Evolutionary conservation across 2,888 invertebrate genomes (phyloP), one percentile per base, ranked within the genome.

Genomic region (Mythimna albipuncta): DNA sequence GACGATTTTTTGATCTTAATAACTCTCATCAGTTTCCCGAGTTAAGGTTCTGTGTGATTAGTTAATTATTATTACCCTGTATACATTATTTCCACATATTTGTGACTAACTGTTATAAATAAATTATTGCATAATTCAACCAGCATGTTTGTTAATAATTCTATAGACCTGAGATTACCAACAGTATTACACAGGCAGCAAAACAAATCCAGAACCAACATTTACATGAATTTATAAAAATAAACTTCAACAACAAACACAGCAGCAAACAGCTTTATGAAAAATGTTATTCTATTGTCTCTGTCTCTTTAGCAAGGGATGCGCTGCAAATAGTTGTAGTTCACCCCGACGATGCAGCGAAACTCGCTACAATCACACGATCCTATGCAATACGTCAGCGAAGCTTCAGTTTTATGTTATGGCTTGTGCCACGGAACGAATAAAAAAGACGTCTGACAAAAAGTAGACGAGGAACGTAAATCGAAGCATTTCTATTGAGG

Each of bases 401-500:
- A 74, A 75, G 72, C 64, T 79, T 84, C 79, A 77, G 81, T 88
- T 88, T 87, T 84, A 86, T 85, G 85, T 88, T 89, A 89, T 89
- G 88, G 87, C 87, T 88, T 90, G 89, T 88, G 90, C 86, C 86
- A 87, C 84, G 85, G 87, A 89, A 82, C 73, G 87, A 90, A 90
- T 91, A 90, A 93, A 92, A 93, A 91, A 91, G 91, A 91, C 86
- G 89, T 92, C 89, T 88, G 85, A 91, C 90, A 92, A 93, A 93
- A 93, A 93, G 82, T 91, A 87, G 88, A 89, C 87, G 90, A 91
- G 89, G 91, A 92, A 91, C 91, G 91, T 93, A 92, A 93, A 93
- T 93, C 93, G 93, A 93, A 92, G 94, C 92, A 93, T 94, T 94
- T 95, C 94, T 94, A 95, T 95, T 94, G 95, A 95, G 90, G 88